Evolutionary conservation across 1,140 invertebrate genomes (phyloP), one percentile per base, ranked within the genome.

Genomic region (Mesaphorura yosii): DNA sequence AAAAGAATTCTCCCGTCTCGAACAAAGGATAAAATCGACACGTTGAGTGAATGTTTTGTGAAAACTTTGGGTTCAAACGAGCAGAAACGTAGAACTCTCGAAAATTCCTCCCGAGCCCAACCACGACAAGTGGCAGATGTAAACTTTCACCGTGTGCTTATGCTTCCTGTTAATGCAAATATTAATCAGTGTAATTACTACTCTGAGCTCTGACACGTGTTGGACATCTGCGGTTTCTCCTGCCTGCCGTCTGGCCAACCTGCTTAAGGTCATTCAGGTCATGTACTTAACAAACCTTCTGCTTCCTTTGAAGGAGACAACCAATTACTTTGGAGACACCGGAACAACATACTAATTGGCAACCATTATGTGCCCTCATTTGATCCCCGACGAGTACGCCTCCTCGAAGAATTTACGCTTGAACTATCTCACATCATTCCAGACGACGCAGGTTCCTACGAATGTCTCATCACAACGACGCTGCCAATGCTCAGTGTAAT

Each of bases 401-500:
- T 62, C 10, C 45, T 55, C 0, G 34, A 44, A 17, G 58, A 63
- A 37, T 53, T 59, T 40, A 59, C 61, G 23, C 50, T 63, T 12
- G 27, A 59, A 29, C 50, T 63, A 1, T 31, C 34, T 19, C 10
- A 40, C 7, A 48, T 54, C 12, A 26, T 10, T 1, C 6, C 27
- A 5, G 29, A 34, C 7, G 61, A 63, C 50, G 48, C 54, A 38
- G 61, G 61, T 22, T 41, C 47, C n/a, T 63, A 57, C 28, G 52
- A 53, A 12, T 62, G 60, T n/a, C n/a, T n/a, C 28, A 37, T 51
- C 39, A 44, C 58, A n/a, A 44, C 41, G 12, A 41, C 46, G 22
- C 34, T 5, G 14, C 50, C 44, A 4, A 38, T 45, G 1, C 26
- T 51, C 19, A 48, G 26, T 25, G n/a, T 61, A 7, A 53, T 20